phyloP scores from a whole-genome alignment of 30 jellyfish, hydroid and myxozoan species.

The Morbakka virulenta region DNA sequence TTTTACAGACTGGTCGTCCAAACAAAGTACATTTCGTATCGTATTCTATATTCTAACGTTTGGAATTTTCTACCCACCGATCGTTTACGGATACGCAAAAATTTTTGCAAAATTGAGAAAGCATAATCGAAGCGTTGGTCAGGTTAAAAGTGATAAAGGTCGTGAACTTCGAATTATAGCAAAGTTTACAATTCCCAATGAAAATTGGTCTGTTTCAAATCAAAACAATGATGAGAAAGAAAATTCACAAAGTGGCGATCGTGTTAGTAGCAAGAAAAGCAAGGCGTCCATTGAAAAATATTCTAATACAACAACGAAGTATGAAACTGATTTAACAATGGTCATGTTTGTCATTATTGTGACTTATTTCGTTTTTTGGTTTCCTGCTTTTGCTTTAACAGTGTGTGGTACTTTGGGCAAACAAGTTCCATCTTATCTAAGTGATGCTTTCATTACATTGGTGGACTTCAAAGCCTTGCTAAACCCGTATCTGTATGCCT shows the following conservation, averaged over 20 bases:
- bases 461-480: slow-evolving; percentile 73
- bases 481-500: slow-evolving; percentile 85
- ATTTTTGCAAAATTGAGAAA: slow-evolving; percentile 51
- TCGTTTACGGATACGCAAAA: slow-evolving; percentile 48
- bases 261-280: neutral
- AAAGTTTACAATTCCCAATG: neutral
- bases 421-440: neutral
- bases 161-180: neutral
- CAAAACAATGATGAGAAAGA: neutral
- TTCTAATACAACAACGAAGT: slow-evolving; percentile 26
- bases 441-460: slow-evolving; percentile 42
- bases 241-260: neutral
- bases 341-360: slow-evolving; percentile 78
- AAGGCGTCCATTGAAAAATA: slow-evolving; percentile 10
- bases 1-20: slow-evolving; percentile 68
- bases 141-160: neutral
- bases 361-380: slow-evolving; percentile 76
- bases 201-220: neutral
- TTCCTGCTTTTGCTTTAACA: slow-evolving; percentile 74
- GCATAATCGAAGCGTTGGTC: slow-evolving; percentile 60
- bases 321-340: slow-evolving; percentile 68
- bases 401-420: slow-evolving; percentile 38
- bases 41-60: slow-evolving; percentile 55
- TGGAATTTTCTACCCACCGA: slow-evolving; percentile 68
- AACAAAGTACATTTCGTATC: slow-evolving; percentile 62